Evolutionary conservation across 92 coral and sea anemone genomes (phyloP).

Genomic region (Desmophyllum pertusum): DNA sequence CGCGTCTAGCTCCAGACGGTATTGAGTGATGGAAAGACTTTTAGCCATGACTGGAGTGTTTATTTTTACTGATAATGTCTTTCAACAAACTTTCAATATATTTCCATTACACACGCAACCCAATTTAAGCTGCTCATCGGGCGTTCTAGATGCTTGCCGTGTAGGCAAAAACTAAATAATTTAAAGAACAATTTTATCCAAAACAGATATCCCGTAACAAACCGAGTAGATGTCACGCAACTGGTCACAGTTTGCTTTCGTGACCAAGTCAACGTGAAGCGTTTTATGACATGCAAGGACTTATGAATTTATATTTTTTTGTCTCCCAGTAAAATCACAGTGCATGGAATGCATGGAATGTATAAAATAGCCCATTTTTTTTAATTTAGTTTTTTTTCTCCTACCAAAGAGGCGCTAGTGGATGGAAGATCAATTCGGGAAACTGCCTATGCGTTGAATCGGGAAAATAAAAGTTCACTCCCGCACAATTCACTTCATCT

Average conservation of each 20-base stretch:
- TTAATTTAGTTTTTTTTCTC: neutral
- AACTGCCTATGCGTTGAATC: constrained; percentile 48
- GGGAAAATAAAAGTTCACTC: constrained; percentile 40
- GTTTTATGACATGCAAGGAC: neutral
- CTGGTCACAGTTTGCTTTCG: neutral
- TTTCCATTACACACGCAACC: neutral
- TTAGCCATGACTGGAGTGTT: neutral
- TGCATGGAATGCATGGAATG: neutral
- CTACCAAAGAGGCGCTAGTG: constrained; percentile 32
- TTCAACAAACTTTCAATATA: neutral
- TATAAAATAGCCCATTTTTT: neutral
- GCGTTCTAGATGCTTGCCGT: no score
- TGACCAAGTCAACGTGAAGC: neutral
- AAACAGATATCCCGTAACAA: neutral
- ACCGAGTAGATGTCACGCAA: neutral
- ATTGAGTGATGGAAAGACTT: no score
- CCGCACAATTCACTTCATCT: constrained; percentile 43
- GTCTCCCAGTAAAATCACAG: neutral
- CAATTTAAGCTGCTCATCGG: no score
- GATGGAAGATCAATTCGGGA: constrained; percentile 39
- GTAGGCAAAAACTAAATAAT: neutral
- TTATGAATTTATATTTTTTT: neutral
- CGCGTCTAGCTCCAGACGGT: neutral
- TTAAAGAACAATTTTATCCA: neutral
- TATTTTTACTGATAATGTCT: neutral